Evolutionary conservation across 2,888 invertebrate species (phyloP).

Genomic region (Morpho deidamia): DNA sequence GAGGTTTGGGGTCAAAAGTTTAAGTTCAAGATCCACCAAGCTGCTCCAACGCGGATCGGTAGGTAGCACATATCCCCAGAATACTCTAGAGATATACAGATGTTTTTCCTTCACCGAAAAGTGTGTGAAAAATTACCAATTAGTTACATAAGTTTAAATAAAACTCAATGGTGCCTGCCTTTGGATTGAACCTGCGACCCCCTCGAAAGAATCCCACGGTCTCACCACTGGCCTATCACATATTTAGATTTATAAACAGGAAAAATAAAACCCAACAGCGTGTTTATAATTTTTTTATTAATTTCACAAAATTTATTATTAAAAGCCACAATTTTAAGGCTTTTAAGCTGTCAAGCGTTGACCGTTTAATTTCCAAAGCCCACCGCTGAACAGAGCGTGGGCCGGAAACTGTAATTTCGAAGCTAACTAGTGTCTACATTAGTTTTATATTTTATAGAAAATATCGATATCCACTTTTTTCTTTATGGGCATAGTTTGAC

Average conservation of each 20-base stretch:
- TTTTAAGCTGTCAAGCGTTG: slow-evolving; percentile 75
- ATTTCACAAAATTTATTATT: slow-evolving; percentile 76
- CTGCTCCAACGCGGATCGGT: no score
- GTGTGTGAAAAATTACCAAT: neutral
- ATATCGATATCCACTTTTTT: slow-evolving; percentile 63
- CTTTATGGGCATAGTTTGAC: slow-evolving; percentile 44
- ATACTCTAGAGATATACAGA: no score
- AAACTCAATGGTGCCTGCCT: neutral
- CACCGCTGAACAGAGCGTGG: slow-evolving; percentile 48
- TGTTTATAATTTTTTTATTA: slow-evolving; percentile 72
- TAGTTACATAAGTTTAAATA: neutral
- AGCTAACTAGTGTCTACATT: slow-evolving; percentile 69
- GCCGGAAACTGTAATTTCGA: slow-evolving; percentile 60
- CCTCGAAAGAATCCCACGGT: no score
- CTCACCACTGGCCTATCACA: no score
- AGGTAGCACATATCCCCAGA: no score
- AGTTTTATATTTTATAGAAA: slow-evolving; percentile 70
- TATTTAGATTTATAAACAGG: no score
- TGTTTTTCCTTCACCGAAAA: neutral
- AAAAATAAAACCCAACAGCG: slow-evolving; percentile 23
- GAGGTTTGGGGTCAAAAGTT: no score
- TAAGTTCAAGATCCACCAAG: no score
- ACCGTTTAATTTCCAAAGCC: slow-evolving; percentile 43
- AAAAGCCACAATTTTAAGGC: slow-evolving; percentile 77
- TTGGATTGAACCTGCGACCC: no score